Percentiles rank a stretch among this genome's conserved stretches.
Evolutionary conservation across 2,113 vertebrate species (phyloP).

Genomic region (Ifrita kowaldi): DNA sequence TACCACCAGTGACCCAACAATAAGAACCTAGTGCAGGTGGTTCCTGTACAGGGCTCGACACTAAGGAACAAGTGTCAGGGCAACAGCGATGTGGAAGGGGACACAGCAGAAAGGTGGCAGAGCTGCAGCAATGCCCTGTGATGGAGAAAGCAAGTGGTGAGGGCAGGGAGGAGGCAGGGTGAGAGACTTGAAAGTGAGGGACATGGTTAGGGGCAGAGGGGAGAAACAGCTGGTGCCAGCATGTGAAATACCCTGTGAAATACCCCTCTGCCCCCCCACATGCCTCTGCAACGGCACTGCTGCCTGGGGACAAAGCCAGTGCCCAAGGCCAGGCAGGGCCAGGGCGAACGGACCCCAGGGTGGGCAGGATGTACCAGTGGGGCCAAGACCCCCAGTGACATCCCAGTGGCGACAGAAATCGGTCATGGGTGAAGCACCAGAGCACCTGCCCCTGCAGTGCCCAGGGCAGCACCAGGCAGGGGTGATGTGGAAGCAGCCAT

Average conservation of each 20-base stretch:
- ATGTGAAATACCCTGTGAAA: conserved; percentile 49
- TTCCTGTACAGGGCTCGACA: neutral
- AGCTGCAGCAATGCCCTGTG: neutral
- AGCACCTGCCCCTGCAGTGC: neutral
- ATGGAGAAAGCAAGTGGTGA: accelerated
- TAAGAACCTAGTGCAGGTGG: neutral
- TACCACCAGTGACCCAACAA: neutral
- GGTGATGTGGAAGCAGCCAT: neutral
- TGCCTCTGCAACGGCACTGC: neutral
- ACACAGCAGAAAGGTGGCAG: neutral
- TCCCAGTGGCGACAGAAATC: neutral
- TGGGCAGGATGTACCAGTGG: neutral
- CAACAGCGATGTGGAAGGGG: neutral
- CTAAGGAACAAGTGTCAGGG: neutral
- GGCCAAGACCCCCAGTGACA: neutral
- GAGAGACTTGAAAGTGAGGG: neutral
- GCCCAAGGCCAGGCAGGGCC: neutral
- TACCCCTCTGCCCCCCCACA: neutral
- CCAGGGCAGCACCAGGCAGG: neutral
- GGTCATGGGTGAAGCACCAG: neutral
- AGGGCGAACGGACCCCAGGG: accelerated
- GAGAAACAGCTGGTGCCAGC: conserved; percentile 38
- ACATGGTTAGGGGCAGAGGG: neutral
- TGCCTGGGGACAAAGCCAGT: neutral
- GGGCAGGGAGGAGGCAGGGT: neutral